Evolutionary conservation across 2,888 invertebrate genomes (phyloP).

Genomic region (Ichneumoninae sp.): DNA sequence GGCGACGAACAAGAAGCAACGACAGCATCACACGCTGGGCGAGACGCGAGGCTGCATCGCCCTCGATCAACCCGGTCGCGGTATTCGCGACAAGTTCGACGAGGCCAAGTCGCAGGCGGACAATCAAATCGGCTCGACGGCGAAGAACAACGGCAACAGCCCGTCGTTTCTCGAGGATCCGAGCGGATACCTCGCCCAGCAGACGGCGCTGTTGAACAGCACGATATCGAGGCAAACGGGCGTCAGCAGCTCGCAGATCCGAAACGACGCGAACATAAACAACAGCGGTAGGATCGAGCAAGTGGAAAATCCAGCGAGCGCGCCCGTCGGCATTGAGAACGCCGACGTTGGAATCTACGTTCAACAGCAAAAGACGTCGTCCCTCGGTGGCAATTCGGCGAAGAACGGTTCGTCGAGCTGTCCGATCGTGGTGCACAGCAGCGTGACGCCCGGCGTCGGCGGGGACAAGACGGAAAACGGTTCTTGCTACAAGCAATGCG

Average conservation of each 20-base stretch:
- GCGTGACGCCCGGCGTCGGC: slow-evolving; percentile 80
- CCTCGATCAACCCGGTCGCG: slow-evolving; percentile 76
- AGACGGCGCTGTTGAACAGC: slow-evolving; percentile 93
- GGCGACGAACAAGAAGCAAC: slow-evolving; percentile 85
- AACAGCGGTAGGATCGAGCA: slow-evolving; percentile 66
- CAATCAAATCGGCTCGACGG: slow-evolving; percentile 69
- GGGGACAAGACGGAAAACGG: slow-evolving; percentile 78
- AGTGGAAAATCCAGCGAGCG: slow-evolving; percentile 70
- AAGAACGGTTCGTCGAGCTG: slow-evolving; percentile 80
- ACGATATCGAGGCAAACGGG: slow-evolving; percentile 90
- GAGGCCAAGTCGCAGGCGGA: slow-evolving; percentile 56
- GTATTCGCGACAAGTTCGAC: slow-evolving; percentile 68
- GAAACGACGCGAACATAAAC: slow-evolving; percentile 55
- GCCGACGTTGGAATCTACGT: slow-evolving; percentile 72
- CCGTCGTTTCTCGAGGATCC: slow-evolving; percentile 97
- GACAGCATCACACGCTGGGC: slow-evolving; percentile 73
- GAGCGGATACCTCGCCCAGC: slow-evolving; percentile 95
- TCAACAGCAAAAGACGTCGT: slow-evolving; percentile 80
- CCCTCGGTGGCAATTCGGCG: slow-evolving; percentile 75
- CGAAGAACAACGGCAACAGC: slow-evolving; percentile 83
- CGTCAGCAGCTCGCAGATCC: slow-evolving; percentile 81
- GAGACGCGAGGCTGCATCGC: slow-evolving; percentile 69
- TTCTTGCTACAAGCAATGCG: slow-evolving; percentile 67
- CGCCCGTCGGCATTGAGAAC: slow-evolving; percentile 65
- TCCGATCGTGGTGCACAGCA: slow-evolving; percentile 82